A percentile compares a stretch with the other conserved stretches of the same genome.
Evolutionary conservation across 1,140 invertebrate genomes (phyloP).

Genomic region (Babylonia areolata): DNA sequence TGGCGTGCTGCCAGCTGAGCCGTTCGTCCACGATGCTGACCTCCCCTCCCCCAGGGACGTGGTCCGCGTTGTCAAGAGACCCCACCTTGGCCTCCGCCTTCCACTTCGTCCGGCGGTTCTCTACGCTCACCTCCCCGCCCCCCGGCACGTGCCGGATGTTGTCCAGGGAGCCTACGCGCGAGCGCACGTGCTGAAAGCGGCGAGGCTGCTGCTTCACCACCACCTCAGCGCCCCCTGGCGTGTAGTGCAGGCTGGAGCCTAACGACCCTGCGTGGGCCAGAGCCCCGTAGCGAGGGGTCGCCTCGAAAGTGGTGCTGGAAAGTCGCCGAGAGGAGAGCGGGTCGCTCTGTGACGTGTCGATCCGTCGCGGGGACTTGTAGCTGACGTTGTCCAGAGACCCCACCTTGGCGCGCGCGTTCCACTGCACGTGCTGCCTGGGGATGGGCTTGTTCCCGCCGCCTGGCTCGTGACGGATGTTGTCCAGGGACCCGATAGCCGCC

Average conservation of each 20-base stretch:
- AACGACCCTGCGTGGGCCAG: slow-evolving; percentile 44
- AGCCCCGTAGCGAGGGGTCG: slow-evolving; percentile 55
- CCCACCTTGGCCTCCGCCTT: slow-evolving; percentile 87
- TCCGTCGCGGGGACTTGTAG: slow-evolving; percentile 75
- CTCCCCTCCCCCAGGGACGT: slow-evolving; percentile 62
- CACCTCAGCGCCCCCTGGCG: slow-evolving; percentile 49
- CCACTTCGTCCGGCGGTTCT: slow-evolving; percentile 88
- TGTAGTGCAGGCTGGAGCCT: slow-evolving; percentile 48
- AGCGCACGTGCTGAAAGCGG: slow-evolving; percentile 46
- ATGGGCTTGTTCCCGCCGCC: slow-evolving; percentile 61
- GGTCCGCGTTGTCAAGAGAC: slow-evolving; percentile 85
- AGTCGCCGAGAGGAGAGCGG: slow-evolving; percentile 21
- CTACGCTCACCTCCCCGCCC: slow-evolving; percentile 64
- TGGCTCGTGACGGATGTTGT: slow-evolving; percentile 61
- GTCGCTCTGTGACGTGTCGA: slow-evolving; percentile 38
- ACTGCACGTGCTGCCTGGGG: slow-evolving; percentile 88
- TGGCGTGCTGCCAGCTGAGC: slow-evolving; percentile 61
- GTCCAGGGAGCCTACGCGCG: slow-evolving; percentile 68
- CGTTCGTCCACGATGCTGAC: slow-evolving; percentile 60
- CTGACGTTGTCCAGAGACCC: slow-evolving; percentile 92
- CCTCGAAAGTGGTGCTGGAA: slow-evolving; percentile 28
- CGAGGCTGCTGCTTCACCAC: slow-evolving; percentile 5
- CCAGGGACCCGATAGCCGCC: slow-evolving; percentile 63
- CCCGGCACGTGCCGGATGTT: slow-evolving; percentile 60
- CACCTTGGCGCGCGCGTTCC: slow-evolving; percentile 85